Conservation (phyloP, 2,113 vertebrate genomes). For the Bambusicola thoracicus region DNA sequence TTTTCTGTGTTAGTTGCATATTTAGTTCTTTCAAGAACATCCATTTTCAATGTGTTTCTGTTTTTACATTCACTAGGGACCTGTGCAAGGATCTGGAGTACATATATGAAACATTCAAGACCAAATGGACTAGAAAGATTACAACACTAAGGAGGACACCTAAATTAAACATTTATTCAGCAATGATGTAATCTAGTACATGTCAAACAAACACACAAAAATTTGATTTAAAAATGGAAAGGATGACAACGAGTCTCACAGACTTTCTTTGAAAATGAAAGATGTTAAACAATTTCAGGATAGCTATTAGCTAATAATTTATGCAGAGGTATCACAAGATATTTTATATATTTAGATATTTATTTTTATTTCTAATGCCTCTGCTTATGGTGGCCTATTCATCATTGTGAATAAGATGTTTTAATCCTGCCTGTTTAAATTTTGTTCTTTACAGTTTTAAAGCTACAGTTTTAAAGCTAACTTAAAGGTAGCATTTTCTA, state of each 20-base stretch:
- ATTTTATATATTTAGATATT: conserved; percentile 15
- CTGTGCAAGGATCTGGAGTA: conserved; percentile 42
- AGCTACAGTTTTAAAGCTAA: not conserved
- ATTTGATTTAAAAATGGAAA: conserved; percentile 43
- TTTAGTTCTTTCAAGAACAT: conserved; percentile 58
- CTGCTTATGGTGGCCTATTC: not conserved
- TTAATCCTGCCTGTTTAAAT: not conserved
- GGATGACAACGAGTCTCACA: not conserved
- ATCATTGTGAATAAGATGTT: not conserved
- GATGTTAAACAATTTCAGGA: conserved; percentile 10
- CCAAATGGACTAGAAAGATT: conserved; percentile 67
- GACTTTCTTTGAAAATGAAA: conserved; percentile 6
- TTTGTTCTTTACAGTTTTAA: not conserved
- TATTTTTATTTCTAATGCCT: conserved; percentile 26
- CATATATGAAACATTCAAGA: conserved; percentile 65
- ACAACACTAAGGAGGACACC: conserved; percentile 62
- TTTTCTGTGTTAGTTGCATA: conserved; percentile 1
- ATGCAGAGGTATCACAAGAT: not conserved
- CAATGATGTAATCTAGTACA: conserved; percentile 62
- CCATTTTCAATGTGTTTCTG: conserved; percentile 27
- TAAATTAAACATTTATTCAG: conserved; percentile 72
- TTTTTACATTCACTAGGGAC: conserved; percentile 43
- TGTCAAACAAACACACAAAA: conserved; percentile 10
- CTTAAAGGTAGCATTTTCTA: not conserved
- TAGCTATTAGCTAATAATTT: not conserved